Evolutionary conservation across 2,113 vertebrate genomes (phyloP).

Genomic region (Loxodonta africana): DNA sequence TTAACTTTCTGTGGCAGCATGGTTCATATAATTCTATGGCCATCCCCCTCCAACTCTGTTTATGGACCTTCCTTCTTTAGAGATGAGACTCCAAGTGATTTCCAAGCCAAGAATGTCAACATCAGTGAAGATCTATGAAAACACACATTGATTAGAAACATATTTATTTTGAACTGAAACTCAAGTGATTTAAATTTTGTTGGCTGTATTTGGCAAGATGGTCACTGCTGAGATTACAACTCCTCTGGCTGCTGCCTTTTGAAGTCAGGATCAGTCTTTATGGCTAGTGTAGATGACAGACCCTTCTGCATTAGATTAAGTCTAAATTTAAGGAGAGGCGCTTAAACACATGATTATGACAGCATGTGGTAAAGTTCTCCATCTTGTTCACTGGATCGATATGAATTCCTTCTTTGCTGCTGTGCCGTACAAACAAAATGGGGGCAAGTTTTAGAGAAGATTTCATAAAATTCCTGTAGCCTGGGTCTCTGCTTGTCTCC

Average conservation of each 20-base stretch:
- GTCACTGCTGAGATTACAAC: constrained; percentile 10
- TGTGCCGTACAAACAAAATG: not conserved
- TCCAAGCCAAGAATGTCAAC: constrained; percentile 62
- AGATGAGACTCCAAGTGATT: constrained; percentile 45
- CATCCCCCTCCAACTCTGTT: not conserved
- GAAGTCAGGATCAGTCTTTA: constrained; percentile 1
- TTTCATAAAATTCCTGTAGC: not conserved
- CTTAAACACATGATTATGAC: not conserved
- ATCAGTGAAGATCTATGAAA: constrained; percentile 61
- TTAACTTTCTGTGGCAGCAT: constrained; percentile 39
- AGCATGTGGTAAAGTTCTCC: not conserved
- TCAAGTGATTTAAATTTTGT: constrained; percentile 49
- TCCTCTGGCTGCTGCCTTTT: constrained; percentile 18
- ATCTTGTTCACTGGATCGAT: not conserved
- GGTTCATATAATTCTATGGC: constrained; percentile 20
- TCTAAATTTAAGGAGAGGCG: not conserved
- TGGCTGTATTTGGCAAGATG: constrained; percentile 51
- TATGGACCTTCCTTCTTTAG: not conserved
- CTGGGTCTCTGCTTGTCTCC: not conserved
- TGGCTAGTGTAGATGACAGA: not conserved
- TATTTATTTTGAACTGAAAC: constrained; percentile 29
- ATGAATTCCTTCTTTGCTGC: constrained; percentile 36
- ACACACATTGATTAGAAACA: constrained; percentile 70
- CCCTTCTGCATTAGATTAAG: not conserved
- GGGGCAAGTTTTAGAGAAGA: not conserved